Base-by-base conservation (phyloP, 2,888 invertebrate genomes). In the Cyaniris semiargus region DNA sequence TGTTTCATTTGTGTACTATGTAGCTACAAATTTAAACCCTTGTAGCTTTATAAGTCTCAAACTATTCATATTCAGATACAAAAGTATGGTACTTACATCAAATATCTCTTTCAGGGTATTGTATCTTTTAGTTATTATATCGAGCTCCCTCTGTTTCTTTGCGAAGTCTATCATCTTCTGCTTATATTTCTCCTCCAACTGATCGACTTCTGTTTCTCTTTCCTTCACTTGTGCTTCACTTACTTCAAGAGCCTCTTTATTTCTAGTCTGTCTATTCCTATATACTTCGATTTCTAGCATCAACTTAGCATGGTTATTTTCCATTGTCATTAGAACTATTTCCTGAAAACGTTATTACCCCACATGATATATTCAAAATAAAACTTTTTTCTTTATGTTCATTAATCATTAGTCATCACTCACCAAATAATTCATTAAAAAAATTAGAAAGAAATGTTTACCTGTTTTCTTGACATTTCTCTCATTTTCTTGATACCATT, bases 281-380 rank as follows among this genome's bases (percentile, higher is more conserved):
- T 91, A 92, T 80, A 91, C 93, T 83, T 96, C 96, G 77, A 95
- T 95, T 84, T 96, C 96, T 80, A 93, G 89, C 85, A 95, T 86
- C 78, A 94, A 85, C 80, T 94, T 94, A 0, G 95, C 95, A 81
- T 95, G 95, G 58, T 93, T 90, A 81, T 95, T 95, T 85, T 96
- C 96, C 81, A 94, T 89, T 77, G 93, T 86, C 78, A 90, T 90
- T 70, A 95, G 82, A 5, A 89, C 82, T 79, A 95, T 90, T 89
- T 96, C 96, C 91, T 95, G 90, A 83, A 48, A 44, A 72, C 15
- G 21, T 53, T 18, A 74, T 74, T 8, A 44, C 1, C 5, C 4
- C 53, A 53, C 53, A 53, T 53, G 0, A 48, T 34, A 34, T 34
- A 10, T 44, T 44, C 1, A 3, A 44, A 10, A 44, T 44, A 44